Base-by-base conservation (phyloP, 2,888 invertebrate genomes). In the Acanthosepion lycidas region DNA sequence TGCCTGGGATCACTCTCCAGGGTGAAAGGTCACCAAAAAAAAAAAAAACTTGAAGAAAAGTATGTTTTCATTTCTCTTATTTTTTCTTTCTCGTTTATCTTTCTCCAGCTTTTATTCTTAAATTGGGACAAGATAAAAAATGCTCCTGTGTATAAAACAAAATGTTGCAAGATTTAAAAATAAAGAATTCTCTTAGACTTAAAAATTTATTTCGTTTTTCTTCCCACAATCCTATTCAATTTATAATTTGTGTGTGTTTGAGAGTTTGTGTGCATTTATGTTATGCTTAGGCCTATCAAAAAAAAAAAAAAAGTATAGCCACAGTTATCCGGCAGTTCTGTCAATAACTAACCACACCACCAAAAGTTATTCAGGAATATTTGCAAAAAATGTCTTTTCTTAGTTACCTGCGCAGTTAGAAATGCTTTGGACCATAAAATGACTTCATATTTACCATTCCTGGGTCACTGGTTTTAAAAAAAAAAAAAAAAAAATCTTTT, bases 401-500 rank as follows among this genome's bases (percentile, higher is more conserved):
- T 59, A 78, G 78, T 33, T 78, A 78, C 78, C 78, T 78, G 78
- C 78, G 78, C 78, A 78, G 78, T 78, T 78, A 78, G 78, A 78
- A 78, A n/a, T 78, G n/a, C n/a, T 78, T n/a, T 78, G n/a, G 78
- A 78, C 15, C n/a, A 9, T n/a, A 9, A 78, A 78, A 18, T 78
- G n/a, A n/a, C n/a, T 78, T 33, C 9, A 78, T 78, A 78, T 78
- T 78, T 78, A 78, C 78, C 78, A 78, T 78, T 78, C 78, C 78
- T 78, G 78, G 78, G 78, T 15, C 78, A 78, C 28, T 78, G 28
- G 28, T 78, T 78, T 28, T n/a, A 78, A 64, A 26, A 15, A 59
- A 59, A 28, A 23, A 64, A 28, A 28, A 28, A 78, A 9, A 28
- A 28, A 64, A 26, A 8, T 78, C n/a, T 78, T 78, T 78, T 78